Base-by-base conservation (phyloP, 1,140 invertebrate species). In the Contarinia nasturtii region DNA sequence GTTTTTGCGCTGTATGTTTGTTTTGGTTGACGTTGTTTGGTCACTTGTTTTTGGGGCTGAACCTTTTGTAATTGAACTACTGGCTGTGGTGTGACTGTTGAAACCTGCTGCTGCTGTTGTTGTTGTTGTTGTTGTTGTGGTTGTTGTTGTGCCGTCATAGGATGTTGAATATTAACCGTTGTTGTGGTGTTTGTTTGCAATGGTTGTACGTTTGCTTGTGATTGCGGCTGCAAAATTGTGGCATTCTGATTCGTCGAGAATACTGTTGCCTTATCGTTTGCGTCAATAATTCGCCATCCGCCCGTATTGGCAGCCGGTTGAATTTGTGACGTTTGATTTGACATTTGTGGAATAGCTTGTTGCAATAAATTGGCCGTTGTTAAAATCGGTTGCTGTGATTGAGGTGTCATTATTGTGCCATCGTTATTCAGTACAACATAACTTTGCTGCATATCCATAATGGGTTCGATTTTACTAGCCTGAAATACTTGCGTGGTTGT, bases 401-500 rank as follows among this genome's bases (percentile, higher is more conserved):
- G 49, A 20, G 45, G 52, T n/a, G 48, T 48, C 33, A 52, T 47
- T 22, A 47, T 46, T 27, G 18, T 51, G 20, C 52, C 55, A 14
- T 55, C 55, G 55, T 72, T 73, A 48, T 82, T 82, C 1, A 83
- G 70, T 11, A 85, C 71, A 22, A 83, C 77, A 62, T 79, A 82
- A 48, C 74, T 72, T 17, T 75, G 70, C 34, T 76, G 74, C 20
- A 80, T 71, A 58, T 84, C 80, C 1, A 83, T 73, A 48, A 83
- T 75, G 0, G 81, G 82, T 56, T 84, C 80, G 60, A 84, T 76
- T 62, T 85, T 86, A 49, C 80, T 82, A 0, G 82, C 80, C 67
- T 85, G 81, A 57, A 81, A 81, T 33, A 82, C 78, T 66, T 86
- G 82, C 0, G 82, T 86, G 5, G 82, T 81, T 1, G 79, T 84